Evolutionary conservation across 2,113 vertebrate genomes (phyloP).

Genomic region (zebrafish (Danio rerio)): DNA sequence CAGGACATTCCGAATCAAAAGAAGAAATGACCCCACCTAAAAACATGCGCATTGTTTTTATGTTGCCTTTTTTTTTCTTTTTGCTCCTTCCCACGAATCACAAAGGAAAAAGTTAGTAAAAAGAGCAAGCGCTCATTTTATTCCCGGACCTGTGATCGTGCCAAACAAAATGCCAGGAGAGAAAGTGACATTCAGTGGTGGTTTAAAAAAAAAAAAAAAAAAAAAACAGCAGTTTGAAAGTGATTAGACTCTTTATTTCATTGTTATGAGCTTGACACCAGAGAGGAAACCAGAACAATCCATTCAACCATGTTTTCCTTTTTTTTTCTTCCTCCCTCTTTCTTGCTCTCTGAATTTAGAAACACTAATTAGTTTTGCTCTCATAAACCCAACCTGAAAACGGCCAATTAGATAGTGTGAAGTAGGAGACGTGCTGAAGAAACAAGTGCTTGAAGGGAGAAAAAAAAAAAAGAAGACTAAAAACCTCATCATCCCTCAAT

Average conservation of each 20-base stretch:
- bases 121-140: slow-evolving; percentile 54
- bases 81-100: slow-evolving; percentile 72
- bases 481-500: slow-evolving; percentile 54
- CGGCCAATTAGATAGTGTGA: slow-evolving; percentile 82
- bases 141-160: slow-evolving; percentile 49
- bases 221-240: slow-evolving; percentile 67
- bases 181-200: slow-evolving; percentile 68
- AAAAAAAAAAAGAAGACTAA: slow-evolving; percentile 34
- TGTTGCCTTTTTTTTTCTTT: slow-evolving; percentile 38
- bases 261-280: slow-evolving; percentile 73
- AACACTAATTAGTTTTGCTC: slow-evolving; percentile 86
- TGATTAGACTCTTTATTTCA: slow-evolving; percentile 79
- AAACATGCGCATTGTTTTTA: slow-evolving; percentile 60
- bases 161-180: slow-evolving; percentile 76
- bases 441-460: slow-evolving; percentile 70
- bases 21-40: slow-evolving; percentile 75
- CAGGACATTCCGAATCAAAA: slow-evolving; percentile 82
- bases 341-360: slow-evolving; percentile 79
- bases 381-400: slow-evolving; percentile 83
- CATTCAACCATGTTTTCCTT: slow-evolving; percentile 64
- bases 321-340: slow-evolving; percentile 41
- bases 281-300: slow-evolving; percentile 83
- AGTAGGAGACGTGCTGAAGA: slow-evolving; percentile 73
- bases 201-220: slow-evolving; percentile 34
- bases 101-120: slow-evolving; percentile 62